These are phyloP conservation scores for Caiman crocodilus DNA, from an alignment of 2,797 vertebrate species.

Conservation along the genomic window DNA sequence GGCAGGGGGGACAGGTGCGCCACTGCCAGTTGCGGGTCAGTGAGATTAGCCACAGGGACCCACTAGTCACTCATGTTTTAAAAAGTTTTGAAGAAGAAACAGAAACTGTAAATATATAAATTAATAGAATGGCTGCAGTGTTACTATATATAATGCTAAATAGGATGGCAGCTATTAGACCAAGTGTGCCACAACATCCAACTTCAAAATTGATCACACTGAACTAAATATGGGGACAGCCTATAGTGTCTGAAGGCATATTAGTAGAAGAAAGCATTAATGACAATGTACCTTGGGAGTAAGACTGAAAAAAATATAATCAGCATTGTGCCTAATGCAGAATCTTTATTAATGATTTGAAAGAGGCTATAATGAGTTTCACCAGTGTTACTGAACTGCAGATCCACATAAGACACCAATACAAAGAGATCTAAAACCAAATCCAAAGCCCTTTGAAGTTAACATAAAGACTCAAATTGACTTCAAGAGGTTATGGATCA, in stretches of 20 bases:
- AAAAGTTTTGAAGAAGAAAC: background rate
- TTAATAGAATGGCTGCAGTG: background rate
- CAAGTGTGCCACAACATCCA: background rate
- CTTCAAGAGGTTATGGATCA: background rate
- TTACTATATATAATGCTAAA: background rate
- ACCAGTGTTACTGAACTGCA: background rate
- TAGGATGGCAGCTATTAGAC: background rate
- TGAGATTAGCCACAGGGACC: no score
- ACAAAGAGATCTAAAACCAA: background rate
- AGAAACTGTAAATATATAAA: background rate
- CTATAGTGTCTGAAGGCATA: no score
- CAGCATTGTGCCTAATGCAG: no score
- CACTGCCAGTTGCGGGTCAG: no score
- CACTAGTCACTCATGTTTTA: no score
- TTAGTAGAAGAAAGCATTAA: no score
- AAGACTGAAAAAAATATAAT: no score
- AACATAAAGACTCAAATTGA: background rate
- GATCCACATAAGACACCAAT: fast-evolving
- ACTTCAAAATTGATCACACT: background rate
- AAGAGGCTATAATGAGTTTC: background rate
- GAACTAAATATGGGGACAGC: background rate
- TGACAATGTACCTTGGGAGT: no score
- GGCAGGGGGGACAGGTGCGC: no score
- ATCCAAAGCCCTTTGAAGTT: background rate
- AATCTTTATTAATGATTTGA: background rate